Evolutionary conservation across 2,888 invertebrate species (phyloP), one percentile per base, ranked within the genome.

Genomic region (Antheraea assamensis): DNA sequence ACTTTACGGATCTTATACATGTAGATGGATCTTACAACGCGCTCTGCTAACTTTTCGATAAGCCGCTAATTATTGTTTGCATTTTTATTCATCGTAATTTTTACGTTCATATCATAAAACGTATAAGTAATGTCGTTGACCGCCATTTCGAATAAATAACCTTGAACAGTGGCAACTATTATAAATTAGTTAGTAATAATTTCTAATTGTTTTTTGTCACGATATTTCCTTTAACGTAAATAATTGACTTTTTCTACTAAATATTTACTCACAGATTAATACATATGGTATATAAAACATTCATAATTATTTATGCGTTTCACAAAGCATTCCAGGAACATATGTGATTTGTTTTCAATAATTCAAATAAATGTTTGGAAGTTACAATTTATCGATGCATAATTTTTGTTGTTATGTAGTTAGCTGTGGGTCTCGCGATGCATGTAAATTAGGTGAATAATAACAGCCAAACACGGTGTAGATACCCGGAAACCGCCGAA

Each of bases 401-500:
- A 42, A 42, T 72, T 85, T 42, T 83, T 76, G 81, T 84, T 82
- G 80, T 83, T 81, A 78, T 80, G 80, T 84, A 85, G 84, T 85
- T 85, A 84, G 80, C 74, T 75, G 76, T 76, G 75, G 72, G 82
- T 78, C 81, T 81, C 79, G 85, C 81, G 83, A 81, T 81, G 89
- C 85, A 90, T 90, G 83, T 87, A 83, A 88, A 90, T 88, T 82
- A 86, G 84, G 76, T 79, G 72, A 75, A 78, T 75, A 79, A 78
- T 79, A 75, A 77, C 74, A 80, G 74, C 72, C 79, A 78, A 71
- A 76, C 73, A 80, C 78, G 78, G 75, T 82, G 83, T 81, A 83
- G 80, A 84, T 86, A 88, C 86, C 90, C 87, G 91, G 92, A 91
- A 92, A 89, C 86, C 81, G 80, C 84, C 88, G 81, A 88, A 92